Base-by-base conservation (phyloP, 2,888 invertebrate genomes). In the Callosobruchus maculatus region DNA sequence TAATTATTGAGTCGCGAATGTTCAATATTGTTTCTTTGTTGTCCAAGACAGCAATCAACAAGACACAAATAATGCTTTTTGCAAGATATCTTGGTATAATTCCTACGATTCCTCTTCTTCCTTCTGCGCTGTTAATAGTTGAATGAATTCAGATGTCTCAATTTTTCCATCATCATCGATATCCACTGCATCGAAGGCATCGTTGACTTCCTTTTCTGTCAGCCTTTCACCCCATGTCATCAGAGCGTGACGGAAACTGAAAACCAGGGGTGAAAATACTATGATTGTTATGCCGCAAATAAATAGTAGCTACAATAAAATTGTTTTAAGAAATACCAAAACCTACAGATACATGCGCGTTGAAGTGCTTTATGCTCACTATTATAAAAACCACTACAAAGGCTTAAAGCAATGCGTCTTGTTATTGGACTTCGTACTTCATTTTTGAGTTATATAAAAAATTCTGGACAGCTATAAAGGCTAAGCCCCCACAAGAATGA, bases 181-280 rank as follows among this genome's bases (percentile, higher is more conserved):
- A 22, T 69, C 69, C 21, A 69, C 21, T 21, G 69, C 69, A 69
- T 69, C 69, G 20, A 69, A 69, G 20, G 69, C 69, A 69, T 69
- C 69, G 18, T 69, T 22, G 18, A 69, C 69, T n/a, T 69, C 69
- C 20, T 69, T 69, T 20, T 69, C 22, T 69, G 69, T 69, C n/a
- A 69, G 22, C 22, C 22, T 69, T 21, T 69, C 69, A 18, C 69
- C 69, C 21, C 22, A 69, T 5, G 69, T 69, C 69, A 69, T 22
- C 9, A 69, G 20, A 13, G 21, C 3, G 13, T 22, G 69, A n/a
- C 69, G 69, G n/a, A 69, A 20, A n/a, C 22, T 26, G 70, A 70
- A 22, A 22, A 69, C 1, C 18, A 49, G 49, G 13, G 13, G 1
- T 49, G 3, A 7, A 13, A 18, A 13, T 49, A 49, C 13, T 49